These are phyloP conservation scores for Cheirogaleus major DNA, from an alignment of 2,797 vertebrate genomes.

Conservation along the genomic window DNA sequence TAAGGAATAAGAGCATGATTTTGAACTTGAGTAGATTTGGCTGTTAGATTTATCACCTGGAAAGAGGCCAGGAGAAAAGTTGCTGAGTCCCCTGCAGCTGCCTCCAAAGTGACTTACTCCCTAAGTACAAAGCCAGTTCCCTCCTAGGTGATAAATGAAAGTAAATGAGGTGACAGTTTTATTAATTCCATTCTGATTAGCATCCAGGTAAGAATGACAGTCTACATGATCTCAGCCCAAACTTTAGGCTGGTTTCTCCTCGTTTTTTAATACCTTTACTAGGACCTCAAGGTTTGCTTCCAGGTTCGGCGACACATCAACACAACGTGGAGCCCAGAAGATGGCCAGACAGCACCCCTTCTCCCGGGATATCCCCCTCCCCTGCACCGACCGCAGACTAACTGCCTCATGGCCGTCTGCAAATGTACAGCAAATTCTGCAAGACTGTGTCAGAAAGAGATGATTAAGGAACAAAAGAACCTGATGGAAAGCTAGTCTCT, in stretches of 20 bases:
- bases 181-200: constrained; percentile 39
- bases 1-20: neutral
- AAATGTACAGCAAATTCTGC: fast-evolving
- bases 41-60: constrained; percentile 19
- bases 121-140: neutral
- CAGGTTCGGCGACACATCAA: fast-evolving
- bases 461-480: neutral
- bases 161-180: neutral
- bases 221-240: neutral
- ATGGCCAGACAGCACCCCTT: fast-evolving
- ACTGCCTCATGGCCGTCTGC: fast-evolving
- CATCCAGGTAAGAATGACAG: neutral
- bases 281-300: neutral
- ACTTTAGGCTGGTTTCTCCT: neutral
- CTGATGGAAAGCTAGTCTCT: neutral
- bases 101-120: neutral
- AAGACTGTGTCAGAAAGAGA: neutral
- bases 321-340: neutral
- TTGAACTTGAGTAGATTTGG: constrained; percentile 46
- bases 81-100: neutral
- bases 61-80: constrained; percentile 42
- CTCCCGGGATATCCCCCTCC: neutral
- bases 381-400: fast-evolving
- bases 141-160: neutral
- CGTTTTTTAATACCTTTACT: neutral